phyloP scores from a whole-genome alignment of 2,888 invertebrate species.

The Tryphoninae sp. region DNA sequence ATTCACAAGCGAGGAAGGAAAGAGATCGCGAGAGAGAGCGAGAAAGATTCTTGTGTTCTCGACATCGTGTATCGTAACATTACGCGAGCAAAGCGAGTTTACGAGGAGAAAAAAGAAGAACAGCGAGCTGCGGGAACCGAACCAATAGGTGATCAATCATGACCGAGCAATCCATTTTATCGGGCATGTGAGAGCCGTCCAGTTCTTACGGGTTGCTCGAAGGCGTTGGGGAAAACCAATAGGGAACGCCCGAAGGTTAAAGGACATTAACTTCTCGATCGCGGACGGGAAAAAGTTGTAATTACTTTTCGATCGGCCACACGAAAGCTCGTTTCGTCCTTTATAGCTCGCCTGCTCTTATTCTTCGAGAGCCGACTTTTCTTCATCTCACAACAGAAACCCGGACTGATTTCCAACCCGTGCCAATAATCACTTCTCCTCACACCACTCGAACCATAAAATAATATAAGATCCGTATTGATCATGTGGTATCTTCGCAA shows the following conservation, averaged over 20 bases:
- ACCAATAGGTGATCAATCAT: conserved; percentile 80
- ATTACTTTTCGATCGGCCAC: conserved; percentile 78
- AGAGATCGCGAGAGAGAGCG: neutral
- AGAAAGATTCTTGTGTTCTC: conserved; percentile 14
- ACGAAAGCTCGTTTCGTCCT: conserved; percentile 57
- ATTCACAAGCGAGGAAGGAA: conserved; percentile 25
- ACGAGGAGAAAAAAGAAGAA: conserved; percentile 61
- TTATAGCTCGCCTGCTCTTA: conserved; percentile 33
- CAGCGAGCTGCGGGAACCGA: conserved; percentile 58
- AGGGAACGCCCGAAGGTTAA: conserved; percentile 76
- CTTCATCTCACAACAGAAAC: conserved; percentile 52
- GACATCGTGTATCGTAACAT: conserved; percentile 41
- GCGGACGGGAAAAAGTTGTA: conserved; percentile 79
- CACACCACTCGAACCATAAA: conserved; percentile 1
- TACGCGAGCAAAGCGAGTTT: conserved; percentile 30
- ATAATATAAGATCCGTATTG: conserved; percentile 32
- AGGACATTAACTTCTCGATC: conserved; percentile 81
- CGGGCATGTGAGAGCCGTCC: conserved; percentile 79
- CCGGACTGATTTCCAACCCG: conserved; percentile 46
- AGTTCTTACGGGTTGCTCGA: conserved; percentile 74
- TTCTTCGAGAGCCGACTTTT: conserved; percentile 26
- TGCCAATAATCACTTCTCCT: conserved; percentile 39
- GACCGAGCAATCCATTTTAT: conserved; percentile 78
- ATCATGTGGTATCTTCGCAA: conserved; percentile 34
- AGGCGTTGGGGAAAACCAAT: conserved; percentile 70